phyloP scores from a whole-genome alignment of 1,140 invertebrate species.

The Plectrocnemia conspersa region DNA sequence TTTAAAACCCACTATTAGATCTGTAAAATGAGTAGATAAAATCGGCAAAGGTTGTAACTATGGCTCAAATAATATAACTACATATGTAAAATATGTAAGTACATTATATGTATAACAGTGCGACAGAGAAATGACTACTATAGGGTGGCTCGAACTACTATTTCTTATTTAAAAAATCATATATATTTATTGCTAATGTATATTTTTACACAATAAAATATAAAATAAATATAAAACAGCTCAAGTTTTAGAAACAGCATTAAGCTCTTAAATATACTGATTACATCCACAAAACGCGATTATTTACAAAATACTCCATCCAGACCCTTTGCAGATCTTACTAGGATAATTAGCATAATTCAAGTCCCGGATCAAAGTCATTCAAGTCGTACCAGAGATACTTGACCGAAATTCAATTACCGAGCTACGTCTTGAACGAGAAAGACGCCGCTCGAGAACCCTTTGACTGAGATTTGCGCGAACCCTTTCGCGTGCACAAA shows the following conservation, averaged over 20 bases:
- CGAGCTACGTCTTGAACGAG: constrained; percentile 3
- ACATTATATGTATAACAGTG: too few species aligned
- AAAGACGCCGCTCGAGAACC: too few species aligned
- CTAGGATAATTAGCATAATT: constrained; percentile 30
- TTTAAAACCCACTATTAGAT: too few species aligned
- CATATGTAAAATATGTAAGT: too few species aligned
- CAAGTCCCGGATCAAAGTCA: constrained; percentile 24
- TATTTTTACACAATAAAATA: background rate
- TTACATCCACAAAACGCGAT: too few species aligned
- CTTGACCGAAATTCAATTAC: constrained; percentile 35
- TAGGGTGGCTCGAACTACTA: too few species aligned
- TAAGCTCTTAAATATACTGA: background rate
- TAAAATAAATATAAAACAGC: background rate
- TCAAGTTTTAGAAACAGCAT: background rate
- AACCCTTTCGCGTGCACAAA: too few species aligned
- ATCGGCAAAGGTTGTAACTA: too few species aligned
- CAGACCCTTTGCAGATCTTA: background rate
- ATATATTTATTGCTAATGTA: background rate
- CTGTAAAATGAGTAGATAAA: too few species aligned
- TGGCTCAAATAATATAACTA: too few species aligned
- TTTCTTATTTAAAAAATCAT: background rate
- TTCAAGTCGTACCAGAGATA: constrained; percentile 18
- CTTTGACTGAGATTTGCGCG: too few species aligned
- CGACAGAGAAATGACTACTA: too few species aligned
- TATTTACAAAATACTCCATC: background rate